Evolutionary conservation across 37 sponge, comb jelly and placozoan genomes (phyloP).

Genomic region (Dysidea cf. avara): DNA sequence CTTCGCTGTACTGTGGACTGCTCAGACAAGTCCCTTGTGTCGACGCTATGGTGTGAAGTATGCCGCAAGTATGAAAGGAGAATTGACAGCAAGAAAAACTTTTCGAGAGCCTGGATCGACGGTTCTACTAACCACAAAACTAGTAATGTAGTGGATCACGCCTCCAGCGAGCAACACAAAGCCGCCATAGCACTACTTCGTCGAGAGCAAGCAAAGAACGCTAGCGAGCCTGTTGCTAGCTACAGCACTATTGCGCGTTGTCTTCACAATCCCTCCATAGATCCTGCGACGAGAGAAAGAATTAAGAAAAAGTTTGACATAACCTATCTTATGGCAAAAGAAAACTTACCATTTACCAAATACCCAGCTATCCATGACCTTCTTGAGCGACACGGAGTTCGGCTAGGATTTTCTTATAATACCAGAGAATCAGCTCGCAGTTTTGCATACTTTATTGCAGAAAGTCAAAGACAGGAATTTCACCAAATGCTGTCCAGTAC

Average conservation of each 20-base stretch:
- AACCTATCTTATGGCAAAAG: slow-evolving; percentile 32
- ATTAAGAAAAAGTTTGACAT: slow-evolving; percentile 39
- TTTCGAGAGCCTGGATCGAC: slow-evolving; percentile 52
- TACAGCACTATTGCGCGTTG: slow-evolving; percentile 40
- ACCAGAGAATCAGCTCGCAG: slow-evolving; percentile 21
- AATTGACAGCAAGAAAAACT: slow-evolving; percentile 44
- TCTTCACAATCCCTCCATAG: slow-evolving; percentile 14
- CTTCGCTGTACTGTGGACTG: slow-evolving; percentile 32
- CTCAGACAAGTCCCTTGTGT: background rate
- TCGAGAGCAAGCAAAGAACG: slow-evolving; percentile 27
- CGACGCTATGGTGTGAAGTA: slow-evolving; percentile 40
- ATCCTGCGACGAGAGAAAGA: slow-evolving; percentile 5
- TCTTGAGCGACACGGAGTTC: slow-evolving; percentile 53
- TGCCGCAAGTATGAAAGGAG: slow-evolving; percentile 35
- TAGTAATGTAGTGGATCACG: slow-evolving; percentile 63
- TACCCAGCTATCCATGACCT: slow-evolving; percentile 35
- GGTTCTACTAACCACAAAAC: slow-evolving; percentile 66
- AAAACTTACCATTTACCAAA: slow-evolving; percentile 41
- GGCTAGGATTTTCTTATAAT: slow-evolving; percentile 42
- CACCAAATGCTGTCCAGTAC: background rate
- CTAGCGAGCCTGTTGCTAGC: slow-evolving; percentile 1
- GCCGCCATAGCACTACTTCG: slow-evolving; percentile 24
- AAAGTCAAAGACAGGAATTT: slow-evolving; percentile 25
- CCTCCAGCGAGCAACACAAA: slow-evolving; percentile 42
- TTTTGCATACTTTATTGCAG: slow-evolving; percentile 46